Conservation (phyloP, 2,797 vertebrate species). For the Xenopus petersii region DNA sequence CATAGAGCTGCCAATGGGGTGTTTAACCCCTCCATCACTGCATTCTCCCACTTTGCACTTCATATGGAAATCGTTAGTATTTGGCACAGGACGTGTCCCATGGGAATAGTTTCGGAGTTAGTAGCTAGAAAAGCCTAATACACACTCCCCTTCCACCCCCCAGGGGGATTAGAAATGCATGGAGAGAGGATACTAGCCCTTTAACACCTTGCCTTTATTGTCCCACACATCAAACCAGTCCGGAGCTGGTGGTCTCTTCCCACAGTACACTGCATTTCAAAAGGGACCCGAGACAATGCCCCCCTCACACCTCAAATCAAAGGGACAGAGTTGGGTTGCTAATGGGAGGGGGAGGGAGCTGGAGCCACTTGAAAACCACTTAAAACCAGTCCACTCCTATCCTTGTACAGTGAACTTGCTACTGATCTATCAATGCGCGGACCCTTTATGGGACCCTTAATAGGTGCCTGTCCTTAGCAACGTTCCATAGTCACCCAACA, state of each 20-base stretch:
- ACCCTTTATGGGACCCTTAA: too few relatives aligned
- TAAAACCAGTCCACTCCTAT: not conserved
- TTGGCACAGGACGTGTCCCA: too few relatives aligned
- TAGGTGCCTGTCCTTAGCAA: too few relatives aligned
- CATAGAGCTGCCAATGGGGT: too few relatives aligned
- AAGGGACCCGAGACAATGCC: conserved; percentile 83
- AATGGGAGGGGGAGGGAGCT: conserved; percentile 59
- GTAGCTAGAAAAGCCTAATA: too few relatives aligned
- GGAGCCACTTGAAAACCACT: not conserved
- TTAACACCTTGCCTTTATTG: conserved; percentile 80
- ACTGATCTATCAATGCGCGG: too few relatives aligned
- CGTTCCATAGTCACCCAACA: too few relatives aligned
- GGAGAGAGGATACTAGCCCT: not conserved
- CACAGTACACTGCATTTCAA: conserved; percentile 94
- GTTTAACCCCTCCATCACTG: too few relatives aligned
- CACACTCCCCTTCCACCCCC: not conserved
- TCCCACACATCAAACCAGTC: conserved; percentile 79
- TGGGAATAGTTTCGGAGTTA: too few relatives aligned
- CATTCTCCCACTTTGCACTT: too few relatives aligned
- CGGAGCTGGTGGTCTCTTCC: conserved; percentile 85
- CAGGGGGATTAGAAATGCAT: conserved; percentile 27
- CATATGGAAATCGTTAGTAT: too few relatives aligned
- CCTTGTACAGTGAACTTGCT: too few relatives aligned
- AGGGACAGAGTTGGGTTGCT: conserved; percentile 69
- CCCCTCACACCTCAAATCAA: conserved; percentile 86